Percentiles rank a stretch among this genome's conserved stretches.
Evolutionary conservation across 2,113 vertebrate genomes (phyloP).

Genomic region (Cyphomyrus discorhynchus): DNA sequence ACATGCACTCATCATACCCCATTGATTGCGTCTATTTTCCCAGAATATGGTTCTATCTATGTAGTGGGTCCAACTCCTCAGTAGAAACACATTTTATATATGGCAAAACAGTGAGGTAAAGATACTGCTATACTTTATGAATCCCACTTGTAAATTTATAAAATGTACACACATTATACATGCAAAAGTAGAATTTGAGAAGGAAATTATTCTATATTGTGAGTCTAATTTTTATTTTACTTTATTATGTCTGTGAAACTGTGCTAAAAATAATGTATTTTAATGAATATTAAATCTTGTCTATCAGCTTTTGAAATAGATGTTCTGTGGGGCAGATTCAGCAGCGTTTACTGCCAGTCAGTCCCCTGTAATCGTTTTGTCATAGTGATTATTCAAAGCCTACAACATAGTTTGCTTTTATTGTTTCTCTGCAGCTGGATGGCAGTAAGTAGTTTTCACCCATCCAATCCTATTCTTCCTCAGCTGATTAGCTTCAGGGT

Average conservation of each 20-base stretch:
- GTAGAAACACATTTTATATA: neutral
- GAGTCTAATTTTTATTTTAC: neutral
- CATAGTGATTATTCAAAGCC: neutral
- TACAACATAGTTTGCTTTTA: neutral
- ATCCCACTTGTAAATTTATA: neutral
- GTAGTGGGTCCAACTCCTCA: neutral
- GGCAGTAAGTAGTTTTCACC: neutral
- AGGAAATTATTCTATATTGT: neutral
- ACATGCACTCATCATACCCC: neutral
- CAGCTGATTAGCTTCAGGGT: neutral
- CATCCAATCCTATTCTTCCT: neutral
- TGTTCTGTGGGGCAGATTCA: neutral
- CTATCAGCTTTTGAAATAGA: neutral
- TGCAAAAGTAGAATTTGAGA: neutral
- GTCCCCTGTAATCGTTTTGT: neutral
- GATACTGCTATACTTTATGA: neutral
- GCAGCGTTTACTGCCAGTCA: neutral
- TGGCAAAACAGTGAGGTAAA: neutral
- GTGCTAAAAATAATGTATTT: neutral
- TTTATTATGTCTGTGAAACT: neutral
- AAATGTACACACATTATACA: neutral
- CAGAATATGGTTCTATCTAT: neutral
- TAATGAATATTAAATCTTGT: neutral
- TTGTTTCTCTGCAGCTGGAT: neutral
- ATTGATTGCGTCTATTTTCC: neutral